Conservation (phyloP, 2,888 invertebrate genomes). For the Cantharis rustica region DNA sequence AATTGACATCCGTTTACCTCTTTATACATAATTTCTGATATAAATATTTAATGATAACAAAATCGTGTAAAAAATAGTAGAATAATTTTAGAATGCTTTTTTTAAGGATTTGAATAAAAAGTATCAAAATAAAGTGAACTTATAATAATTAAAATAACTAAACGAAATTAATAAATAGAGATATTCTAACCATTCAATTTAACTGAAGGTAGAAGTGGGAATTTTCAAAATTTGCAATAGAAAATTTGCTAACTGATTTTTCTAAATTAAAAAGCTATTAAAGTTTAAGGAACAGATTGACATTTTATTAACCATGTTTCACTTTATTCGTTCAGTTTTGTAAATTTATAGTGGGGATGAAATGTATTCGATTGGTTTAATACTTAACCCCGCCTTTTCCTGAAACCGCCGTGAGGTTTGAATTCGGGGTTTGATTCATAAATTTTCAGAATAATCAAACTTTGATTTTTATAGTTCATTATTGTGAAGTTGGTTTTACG, state of each 20-base stretch:
- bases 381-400: constrained; percentile 39
- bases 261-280: constrained; percentile 29
- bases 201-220: neutral
- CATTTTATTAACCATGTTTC: constrained; percentile 41
- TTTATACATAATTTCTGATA: neutral
- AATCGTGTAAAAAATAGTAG: neutral
- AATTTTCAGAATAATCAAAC: constrained; percentile 1
- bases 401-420: constrained; percentile 41
- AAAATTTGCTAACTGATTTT: constrained; percentile 9
- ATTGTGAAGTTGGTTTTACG: neutral
- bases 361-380: constrained; percentile 43
- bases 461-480: neutral
- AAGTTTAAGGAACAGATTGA: constrained; percentile 29
- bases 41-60: neutral
- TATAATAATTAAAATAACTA: neutral
- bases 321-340: constrained; percentile 35
- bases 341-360: constrained; percentile 39
- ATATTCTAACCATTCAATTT: neutral
- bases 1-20: neutral
- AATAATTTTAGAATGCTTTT: neutral
- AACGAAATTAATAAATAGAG: neutral
- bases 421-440: constrained; percentile 37
- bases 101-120: neutral
- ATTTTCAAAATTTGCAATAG: neutral
- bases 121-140: neutral